Base-by-base conservation (phyloP, 1,140 invertebrate species). In the Stratiolaelaps scimitus region DNA sequence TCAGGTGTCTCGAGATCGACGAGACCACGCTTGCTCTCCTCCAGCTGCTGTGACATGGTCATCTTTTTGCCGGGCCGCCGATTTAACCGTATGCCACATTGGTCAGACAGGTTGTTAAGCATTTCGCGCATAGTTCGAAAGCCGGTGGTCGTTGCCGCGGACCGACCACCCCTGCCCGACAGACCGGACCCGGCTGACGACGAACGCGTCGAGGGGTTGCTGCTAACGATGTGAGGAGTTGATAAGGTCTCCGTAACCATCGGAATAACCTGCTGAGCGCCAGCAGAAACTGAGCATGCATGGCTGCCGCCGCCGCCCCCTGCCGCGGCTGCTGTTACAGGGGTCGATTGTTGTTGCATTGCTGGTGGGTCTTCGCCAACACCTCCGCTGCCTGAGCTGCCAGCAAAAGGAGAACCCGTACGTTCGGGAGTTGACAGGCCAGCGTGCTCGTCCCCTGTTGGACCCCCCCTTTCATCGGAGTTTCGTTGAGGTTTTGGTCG, bases 1-100 rank as follows among this genome's bases (percentile, higher is more conserved):
- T 93, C 90, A n/a, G 92, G 90, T 40, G 91, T 92, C 79, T 94
- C 89, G 71, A 97, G 79, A 78, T 97, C 92, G 69, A 97, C 89
- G 73, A 87, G 87, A 43, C 91, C 89, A 78, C 92, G 89, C 76
- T 87, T 87, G 19, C 86, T 88, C 76, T 91, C 87, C 72, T 92
- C 88, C 67, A 96, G 79, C 75, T 95, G 91, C 85, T 74, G 80
- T 79, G 73, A 82, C 80, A 73, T 20, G 15, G 53, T 29, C 13
- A 34, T 60, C 26, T 60, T 60, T 34, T 60, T 60, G 2, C 34
- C 26, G 17, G 53, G 53, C 34, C 53, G 53, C 10, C 53, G 15
- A 60, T 34, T 34, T 34, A 60, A 29, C 23, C 34, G n/a, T 15
- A 60, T 26, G 15, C 53, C 53, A 34, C 34, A 60, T 34, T 26